Evolutionary conservation across 2,888 invertebrate species (phyloP).

Genomic region (Agapostemon virescens): DNA sequence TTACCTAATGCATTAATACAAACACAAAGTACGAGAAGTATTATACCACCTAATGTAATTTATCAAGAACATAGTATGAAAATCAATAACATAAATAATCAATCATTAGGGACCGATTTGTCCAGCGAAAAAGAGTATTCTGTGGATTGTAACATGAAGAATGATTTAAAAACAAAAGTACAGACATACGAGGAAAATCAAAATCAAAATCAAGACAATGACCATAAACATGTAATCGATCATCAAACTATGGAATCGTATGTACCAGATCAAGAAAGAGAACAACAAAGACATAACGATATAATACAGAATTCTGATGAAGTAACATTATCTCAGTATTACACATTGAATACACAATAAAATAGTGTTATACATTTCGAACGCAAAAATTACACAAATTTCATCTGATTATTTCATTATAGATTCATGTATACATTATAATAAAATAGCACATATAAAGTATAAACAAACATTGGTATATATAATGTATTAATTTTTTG

Average conservation of each 20-base stretch:
- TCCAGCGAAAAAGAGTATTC: conserved; percentile 1
- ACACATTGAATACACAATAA: conserved; percentile 15
- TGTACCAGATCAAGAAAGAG: conserved; percentile 67
- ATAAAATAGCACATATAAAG: conserved; percentile 12
- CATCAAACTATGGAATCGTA: conserved; percentile 60
- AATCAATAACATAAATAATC: conserved; percentile 7
- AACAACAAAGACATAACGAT: conserved; percentile 57
- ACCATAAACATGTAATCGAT: conserved; percentile 52
- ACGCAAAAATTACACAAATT: conserved; percentile 30
- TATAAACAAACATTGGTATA: background rate
- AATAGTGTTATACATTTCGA: conserved; percentile 5
- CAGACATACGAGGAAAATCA: conserved; percentile 47
- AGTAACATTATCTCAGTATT: conserved; percentile 15
- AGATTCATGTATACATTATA: conserved; percentile 1
- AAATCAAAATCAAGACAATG: conserved; percentile 59
- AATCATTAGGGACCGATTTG: conserved; percentile 1
- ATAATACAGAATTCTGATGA: conserved; percentile 45
- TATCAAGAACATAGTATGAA: conserved; percentile 21
- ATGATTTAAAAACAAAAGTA: conserved; percentile 29
- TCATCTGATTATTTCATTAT: background rate
- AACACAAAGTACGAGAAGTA: conserved; percentile 1
- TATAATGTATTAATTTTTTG: background rate
- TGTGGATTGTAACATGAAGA: conserved; percentile 20
- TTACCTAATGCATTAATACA: conserved; percentile 32
- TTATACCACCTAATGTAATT: conserved; percentile 1